Evolutionary conservation across 2,888 invertebrate species (phyloP), one percentile per base, ranked within the genome.

Genomic region (Crossocerus cetratus): DNA sequence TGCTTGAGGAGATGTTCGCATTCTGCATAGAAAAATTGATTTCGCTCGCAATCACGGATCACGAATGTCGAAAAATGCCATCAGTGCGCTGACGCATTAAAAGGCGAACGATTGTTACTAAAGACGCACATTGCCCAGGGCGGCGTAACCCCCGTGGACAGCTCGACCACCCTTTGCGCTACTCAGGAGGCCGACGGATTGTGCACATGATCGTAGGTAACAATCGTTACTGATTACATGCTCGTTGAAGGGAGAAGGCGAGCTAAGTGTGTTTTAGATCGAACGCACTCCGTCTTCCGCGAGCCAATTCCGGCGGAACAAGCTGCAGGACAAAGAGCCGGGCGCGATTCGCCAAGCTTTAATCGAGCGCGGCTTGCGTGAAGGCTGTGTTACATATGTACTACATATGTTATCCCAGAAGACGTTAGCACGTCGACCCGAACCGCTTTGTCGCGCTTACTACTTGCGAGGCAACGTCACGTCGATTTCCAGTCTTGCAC

Each of bases 341-440:
- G 55, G 18, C 58, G 58, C 69, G 77, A 73, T 65, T 78, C 78
- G 57, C 43, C 61, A 70, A 54, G 76, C 68, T 71, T 78, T 69
- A 76, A 78, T 78, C 78, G 70, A 58, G 64, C 74, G 64, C 61
- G 56, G 61, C 55, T 74, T 22, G 18, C 20, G 53, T 21, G 55
- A 71, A 64, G 23, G 22, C 20, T 32, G 32, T 32, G 57, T 16
- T 67, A 71, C 71, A 71, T 20, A 54, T 44, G 61, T 67, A 57
- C 22, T 22, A 22, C 45, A 45, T 43, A 43, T 54, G 49, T 54
- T 54, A 62, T 54, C 20, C 64, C 32, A 23, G 58, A 69, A 74
- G 62, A 67, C 71, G 71, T 67, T 74, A 60, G 45, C 61, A 65
- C 65, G 23, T 43, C 67, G 69, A 11, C 8, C 69, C 68, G 69